Percentiles rank a stretch among this genome's conserved stretches.
Evolutionary conservation across 2,888 invertebrate genomes (phyloP).

Genomic region (Epinotia demarniana): DNA sequence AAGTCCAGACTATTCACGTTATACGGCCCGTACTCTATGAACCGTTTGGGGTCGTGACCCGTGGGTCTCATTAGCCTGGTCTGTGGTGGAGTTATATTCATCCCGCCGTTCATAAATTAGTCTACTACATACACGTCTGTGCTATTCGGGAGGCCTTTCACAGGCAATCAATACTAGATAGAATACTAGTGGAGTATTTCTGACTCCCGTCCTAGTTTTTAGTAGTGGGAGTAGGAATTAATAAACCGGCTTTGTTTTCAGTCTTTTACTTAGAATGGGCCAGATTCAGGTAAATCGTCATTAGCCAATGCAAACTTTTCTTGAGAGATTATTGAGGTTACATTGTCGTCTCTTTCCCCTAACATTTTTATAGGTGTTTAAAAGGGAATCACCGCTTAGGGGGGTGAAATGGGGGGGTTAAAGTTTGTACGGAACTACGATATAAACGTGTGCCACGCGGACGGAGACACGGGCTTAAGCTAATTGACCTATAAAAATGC

Average conservation of each 20-base stretch:
- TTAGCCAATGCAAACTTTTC: background rate
- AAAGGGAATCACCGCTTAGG: too few species aligned
- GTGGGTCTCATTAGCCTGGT: slow-evolving; percentile 1
- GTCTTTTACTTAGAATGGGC: background rate
- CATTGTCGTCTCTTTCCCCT: too few species aligned
- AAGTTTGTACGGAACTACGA: too few species aligned
- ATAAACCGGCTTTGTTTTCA: background rate
- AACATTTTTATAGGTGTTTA: too few species aligned
- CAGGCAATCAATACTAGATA: slow-evolving; percentile 26
- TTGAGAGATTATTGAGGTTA: too few species aligned
- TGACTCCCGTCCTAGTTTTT: slow-evolving; percentile 34
- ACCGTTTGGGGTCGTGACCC: too few species aligned
- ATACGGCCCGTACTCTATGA: too few species aligned
- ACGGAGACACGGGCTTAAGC: too few species aligned
- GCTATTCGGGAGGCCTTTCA: slow-evolving; percentile 28
- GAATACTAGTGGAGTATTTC: slow-evolving; percentile 35
- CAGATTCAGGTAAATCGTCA: background rate
- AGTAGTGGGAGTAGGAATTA: background rate
- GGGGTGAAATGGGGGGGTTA: too few species aligned
- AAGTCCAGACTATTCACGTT: too few species aligned
- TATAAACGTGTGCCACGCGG: too few species aligned
- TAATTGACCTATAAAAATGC: too few species aligned
- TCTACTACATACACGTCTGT: slow-evolving; percentile 20
- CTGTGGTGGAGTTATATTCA: slow-evolving; percentile 14
- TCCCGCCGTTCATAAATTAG: slow-evolving; percentile 40